Evolutionary conservation across 2,888 invertebrate species (phyloP), one percentile per base, ranked within the genome.

Genomic region (Pasiphila rectangulata): DNA sequence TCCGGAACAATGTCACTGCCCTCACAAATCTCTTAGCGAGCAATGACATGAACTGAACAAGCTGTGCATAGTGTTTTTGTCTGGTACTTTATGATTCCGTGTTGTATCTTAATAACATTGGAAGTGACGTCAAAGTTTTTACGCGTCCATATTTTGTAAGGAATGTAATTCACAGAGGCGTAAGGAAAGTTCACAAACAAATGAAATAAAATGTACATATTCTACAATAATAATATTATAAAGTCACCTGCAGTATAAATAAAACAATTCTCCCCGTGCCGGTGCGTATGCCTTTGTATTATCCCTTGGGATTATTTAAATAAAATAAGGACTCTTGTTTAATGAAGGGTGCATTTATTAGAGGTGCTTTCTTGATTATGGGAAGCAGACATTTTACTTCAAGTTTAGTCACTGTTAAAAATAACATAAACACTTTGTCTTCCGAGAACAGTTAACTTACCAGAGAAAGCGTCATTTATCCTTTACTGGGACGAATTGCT

Each of bases 1-100:
- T 70, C 66, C 72, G 76, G 79, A 79, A 82, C 82, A 72, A 63
- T 75, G 86, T 83, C 71, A 78, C 64, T 75, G 79, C 72, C 75
- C 80, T 72, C 73, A 49, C 49, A 51, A 39, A 39, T 24, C 46
- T 46, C 10, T 36, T 23, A 27, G 13, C 23, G 36, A 39, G 45
- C 51, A 41, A 48, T 43, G 40, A 46, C 36, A 29, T 51, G 36
- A 45, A 43, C 36, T 46, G 45, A 9, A 29, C 40, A 20, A 25
- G 37, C 20, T 9, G 5, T 24, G 35, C 30, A 29, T 25, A 23
- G 34, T 32, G 34, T 42, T 25, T 34, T 34, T 42, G 17, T n/a
- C 12, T 23, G 23, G 30, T 4, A n/a, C n/a, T n/a, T n/a, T n/a
- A n/a, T n/a, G n/a, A n/a, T n/a, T 12, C 12, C 25, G 25, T 2